Percentiles rank a stretch among this genome's conserved stretches.
Evolutionary conservation across 2,113 vertebrate species (phyloP).

Genomic region (Ellobius talpinus): DNA sequence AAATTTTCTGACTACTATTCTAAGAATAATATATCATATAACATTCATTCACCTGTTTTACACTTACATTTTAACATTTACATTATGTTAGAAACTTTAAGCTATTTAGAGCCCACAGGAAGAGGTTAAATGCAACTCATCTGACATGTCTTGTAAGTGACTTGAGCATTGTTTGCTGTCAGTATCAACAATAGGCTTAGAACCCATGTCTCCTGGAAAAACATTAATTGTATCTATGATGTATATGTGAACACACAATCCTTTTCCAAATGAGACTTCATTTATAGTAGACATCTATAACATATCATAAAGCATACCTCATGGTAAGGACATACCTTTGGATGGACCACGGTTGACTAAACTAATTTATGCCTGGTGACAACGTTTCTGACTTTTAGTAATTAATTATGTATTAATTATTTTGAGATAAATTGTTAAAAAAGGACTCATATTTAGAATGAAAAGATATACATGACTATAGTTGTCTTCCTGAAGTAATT

Average conservation of each 20-base stretch:
- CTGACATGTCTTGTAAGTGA: neutral
- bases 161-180: neutral
- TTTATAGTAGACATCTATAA: neutral
- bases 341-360: neutral
- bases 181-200: neutral
- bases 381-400: neutral
- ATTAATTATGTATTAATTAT: neutral
- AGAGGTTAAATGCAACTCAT: neutral
- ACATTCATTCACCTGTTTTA: neutral
- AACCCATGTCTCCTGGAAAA: neutral
- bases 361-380: neutral
- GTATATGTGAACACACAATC: neutral
- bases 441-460: neutral
- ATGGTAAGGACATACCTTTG: neutral
- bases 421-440: slow-evolving; percentile 36
- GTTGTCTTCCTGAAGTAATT: neutral
- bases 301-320: neutral
- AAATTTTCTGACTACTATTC: neutral
- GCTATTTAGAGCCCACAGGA: neutral
- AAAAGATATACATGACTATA: neutral
- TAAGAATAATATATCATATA: neutral
- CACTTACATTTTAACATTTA: neutral
- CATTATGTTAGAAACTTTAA: neutral
- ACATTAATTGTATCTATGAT: neutral
- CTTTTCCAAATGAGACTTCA: neutral